These are phyloP conservation scores for Melieria crassipennis DNA, from an alignment of 2,888 invertebrate genomes.

Conservation along the genomic window DNA sequence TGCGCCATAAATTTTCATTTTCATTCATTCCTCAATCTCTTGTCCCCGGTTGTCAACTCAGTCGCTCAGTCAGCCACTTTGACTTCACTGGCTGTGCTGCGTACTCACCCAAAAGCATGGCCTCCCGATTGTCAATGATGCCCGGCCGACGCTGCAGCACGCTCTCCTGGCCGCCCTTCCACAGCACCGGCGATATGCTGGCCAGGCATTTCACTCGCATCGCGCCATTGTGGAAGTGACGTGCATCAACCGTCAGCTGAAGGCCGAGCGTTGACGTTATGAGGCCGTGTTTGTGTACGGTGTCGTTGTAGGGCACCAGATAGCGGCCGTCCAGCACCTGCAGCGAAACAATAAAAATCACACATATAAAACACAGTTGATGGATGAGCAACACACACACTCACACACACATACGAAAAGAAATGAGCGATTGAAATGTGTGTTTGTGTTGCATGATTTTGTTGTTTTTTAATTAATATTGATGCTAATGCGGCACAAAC, in stretches of 20 bases:
- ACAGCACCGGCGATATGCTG: slow-evolving; percentile 70
- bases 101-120: slow-evolving; percentile 71
- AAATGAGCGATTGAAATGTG: too few relatives aligned
- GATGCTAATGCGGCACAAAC: too few relatives aligned
- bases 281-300: slow-evolving; percentile 70
- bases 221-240: slow-evolving; percentile 71
- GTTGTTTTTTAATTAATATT: too few relatives aligned
- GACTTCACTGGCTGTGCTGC: neutral
- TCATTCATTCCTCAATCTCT: too few relatives aligned
- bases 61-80: neutral
- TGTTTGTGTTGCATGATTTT: too few relatives aligned
- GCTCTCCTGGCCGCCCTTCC: slow-evolving; percentile 71
- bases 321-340: slow-evolving; percentile 68
- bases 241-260: slow-evolving; percentile 68
- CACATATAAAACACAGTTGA: neutral
- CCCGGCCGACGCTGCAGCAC: slow-evolving; percentile 69
- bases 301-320: slow-evolving; percentile 68
- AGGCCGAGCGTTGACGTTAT: slow-evolving; percentile 71
- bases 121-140: slow-evolving; percentile 72
- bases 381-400: too few relatives aligned
- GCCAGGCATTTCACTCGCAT: slow-evolving; percentile 73
- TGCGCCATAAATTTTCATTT: too few relatives aligned
- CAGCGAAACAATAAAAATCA: slow-evolving; percentile 34
- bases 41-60: too few relatives aligned
- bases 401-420: too few relatives aligned